A percentile compares a stretch with the other conserved stretches of the same genome.
phyloP scores from a whole-genome alignment of 2,888 invertebrate species.

The Digitonthophagus gazella region DNA sequence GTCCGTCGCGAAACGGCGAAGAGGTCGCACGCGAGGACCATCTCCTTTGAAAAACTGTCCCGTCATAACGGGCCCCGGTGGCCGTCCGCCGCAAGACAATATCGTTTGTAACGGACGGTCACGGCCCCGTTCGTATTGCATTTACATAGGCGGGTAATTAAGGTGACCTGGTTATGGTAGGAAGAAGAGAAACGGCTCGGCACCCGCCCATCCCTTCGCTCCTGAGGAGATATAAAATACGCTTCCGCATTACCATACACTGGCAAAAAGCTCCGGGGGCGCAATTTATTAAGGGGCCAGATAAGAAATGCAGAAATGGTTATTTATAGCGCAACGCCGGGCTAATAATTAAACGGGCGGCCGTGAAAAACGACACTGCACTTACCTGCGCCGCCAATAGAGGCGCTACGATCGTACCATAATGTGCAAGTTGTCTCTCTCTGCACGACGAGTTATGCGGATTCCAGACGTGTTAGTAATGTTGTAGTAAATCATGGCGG shows the following conservation, averaged over 20 bases:
- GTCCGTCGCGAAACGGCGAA: conserved; percentile 9
- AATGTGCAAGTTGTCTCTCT: conserved; percentile 4
- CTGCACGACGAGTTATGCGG: conserved; percentile 6
- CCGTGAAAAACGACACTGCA: conserved; percentile 15
- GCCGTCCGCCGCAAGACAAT: conserved; percentile 11
- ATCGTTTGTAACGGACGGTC: conserved; percentile 10
- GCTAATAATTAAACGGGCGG: conserved; percentile 14
- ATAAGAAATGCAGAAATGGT: conserved; percentile 18
- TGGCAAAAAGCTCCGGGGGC: conserved; percentile 7
- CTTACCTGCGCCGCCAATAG: conserved; percentile 10
- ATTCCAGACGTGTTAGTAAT: not conserved
- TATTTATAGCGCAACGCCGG: conserved; percentile 4
- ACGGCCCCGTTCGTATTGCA: conserved; percentile 8
- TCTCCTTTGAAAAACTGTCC: conserved; percentile 10
- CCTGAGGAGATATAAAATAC: conserved; percentile 10
- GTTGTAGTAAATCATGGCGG: not conserved
- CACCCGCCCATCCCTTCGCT: not conserved
- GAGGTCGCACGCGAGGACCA: conserved; percentile 7
- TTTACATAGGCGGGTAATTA: conserved; percentile 14
- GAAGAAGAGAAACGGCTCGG: conserved; percentile 5
- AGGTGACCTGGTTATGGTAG: conserved; percentile 13
- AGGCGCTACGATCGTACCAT: conserved; percentile 3
- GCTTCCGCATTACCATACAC: conserved; percentile 12
- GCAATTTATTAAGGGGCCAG: conserved; percentile 10
- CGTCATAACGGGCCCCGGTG: conserved; percentile 9